Percentiles rank a stretch among this genome's conserved stretches.
Conservation (phyloP, 2,888 invertebrate species). For the Dryococelus australis region DNA sequence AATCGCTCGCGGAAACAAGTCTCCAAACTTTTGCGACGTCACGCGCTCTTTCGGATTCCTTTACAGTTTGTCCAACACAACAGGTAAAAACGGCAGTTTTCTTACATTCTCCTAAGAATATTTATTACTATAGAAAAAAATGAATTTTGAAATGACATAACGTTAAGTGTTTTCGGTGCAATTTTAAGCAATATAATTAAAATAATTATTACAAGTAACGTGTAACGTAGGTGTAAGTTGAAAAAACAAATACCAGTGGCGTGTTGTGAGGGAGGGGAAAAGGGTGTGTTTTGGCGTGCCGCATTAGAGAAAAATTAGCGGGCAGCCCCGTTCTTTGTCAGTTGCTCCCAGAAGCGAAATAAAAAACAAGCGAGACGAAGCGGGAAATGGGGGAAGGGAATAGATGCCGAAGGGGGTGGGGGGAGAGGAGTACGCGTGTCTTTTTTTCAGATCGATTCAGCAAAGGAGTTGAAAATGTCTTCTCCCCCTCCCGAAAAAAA, state of each 20-base stretch:
- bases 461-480: slow-evolving; percentile 30
- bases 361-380: neutral
- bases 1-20: too few species aligned
- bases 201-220: too few species aligned
- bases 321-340: neutral
- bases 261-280: neutral
- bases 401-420: neutral
- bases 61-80: too few species aligned
- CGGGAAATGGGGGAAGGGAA: neutral
- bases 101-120: too few species aligned
- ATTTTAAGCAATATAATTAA: too few species aligned
- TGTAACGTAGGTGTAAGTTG: neutral
- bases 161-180: too few species aligned
- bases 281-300: neutral
- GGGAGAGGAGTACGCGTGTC: slow-evolving; percentile 21
- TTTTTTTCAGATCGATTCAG: slow-evolving; percentile 28
- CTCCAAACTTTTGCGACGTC: too few species aligned
- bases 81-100: too few species aligned
- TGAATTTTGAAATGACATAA: too few species aligned
- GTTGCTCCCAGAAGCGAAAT: neutral
- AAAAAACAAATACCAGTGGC: neutral
- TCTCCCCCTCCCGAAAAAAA: slow-evolving; percentile 31
- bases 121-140: too few species aligned
- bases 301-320: neutral
- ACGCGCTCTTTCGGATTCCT: too few species aligned